A percentile compares a stretch with the other conserved stretches of the same genome.
phyloP scores from a whole-genome alignment of 2,888 invertebrate genomes.

The Epinotia demarniana region DNA sequence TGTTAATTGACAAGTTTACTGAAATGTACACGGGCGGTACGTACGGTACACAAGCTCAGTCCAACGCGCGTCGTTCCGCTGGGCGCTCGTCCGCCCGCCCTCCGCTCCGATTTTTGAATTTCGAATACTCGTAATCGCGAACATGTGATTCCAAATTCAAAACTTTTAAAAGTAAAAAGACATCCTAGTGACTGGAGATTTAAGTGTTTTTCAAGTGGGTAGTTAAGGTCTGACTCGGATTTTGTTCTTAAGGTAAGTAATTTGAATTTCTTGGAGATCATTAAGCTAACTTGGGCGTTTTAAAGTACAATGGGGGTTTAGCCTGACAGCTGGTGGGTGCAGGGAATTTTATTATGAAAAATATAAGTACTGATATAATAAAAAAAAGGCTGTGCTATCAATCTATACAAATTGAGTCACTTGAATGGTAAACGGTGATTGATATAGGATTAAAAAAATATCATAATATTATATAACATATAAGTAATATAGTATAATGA shows the following conservation, averaged over 20 bases:
- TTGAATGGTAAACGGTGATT: too few species aligned
- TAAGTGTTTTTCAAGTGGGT: slow-evolving; percentile 30
- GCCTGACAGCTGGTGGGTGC: neutral
- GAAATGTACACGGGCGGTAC: slow-evolving; percentile 20
- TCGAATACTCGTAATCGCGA: slow-evolving; percentile 19
- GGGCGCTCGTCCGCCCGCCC: slow-evolving; percentile 72
- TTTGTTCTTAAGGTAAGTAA: slow-evolving; percentile 55
- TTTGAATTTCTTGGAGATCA: slow-evolving; percentile 47
- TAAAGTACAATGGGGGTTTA: slow-evolving; percentile 11
- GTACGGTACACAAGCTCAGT: slow-evolving; percentile 52
- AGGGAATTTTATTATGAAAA: neutral
- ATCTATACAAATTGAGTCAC: too few species aligned
- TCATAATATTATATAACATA: too few species aligned
- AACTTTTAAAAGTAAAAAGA: slow-evolving; percentile 31
- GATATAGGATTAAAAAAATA: too few species aligned
- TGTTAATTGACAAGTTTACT: slow-evolving; percentile 45
- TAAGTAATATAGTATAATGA: too few species aligned
- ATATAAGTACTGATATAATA: neutral
- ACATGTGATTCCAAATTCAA: slow-evolving; percentile 49
- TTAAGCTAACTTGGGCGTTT: slow-evolving; percentile 43
- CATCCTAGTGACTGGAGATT: slow-evolving; percentile 13
- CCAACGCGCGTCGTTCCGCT: slow-evolving; percentile 52
- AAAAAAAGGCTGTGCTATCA: neutral
- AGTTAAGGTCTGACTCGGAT: slow-evolving; percentile 50
- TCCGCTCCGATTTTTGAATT: slow-evolving; percentile 19